Evolutionary conservation across 2,888 invertebrate species (phyloP), one percentile per base, ranked within the genome.

Genomic region (Brachypalpus laphriformis): DNA sequence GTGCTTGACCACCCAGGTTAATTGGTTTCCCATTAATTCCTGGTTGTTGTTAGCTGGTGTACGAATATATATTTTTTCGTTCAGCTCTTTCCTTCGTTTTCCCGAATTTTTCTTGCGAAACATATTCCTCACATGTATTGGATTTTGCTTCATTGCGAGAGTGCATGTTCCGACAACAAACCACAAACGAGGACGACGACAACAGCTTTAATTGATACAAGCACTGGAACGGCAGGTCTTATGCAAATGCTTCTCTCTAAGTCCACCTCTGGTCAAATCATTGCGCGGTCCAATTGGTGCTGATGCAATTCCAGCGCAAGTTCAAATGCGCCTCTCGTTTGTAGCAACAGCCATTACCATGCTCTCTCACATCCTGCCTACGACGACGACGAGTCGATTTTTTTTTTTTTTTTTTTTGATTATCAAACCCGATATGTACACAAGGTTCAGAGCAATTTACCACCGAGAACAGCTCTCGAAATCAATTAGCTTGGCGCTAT

Each of bases 11-110:
- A 82, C 86, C 82, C 86, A 77, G 85, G 87, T 88, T 87, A 88
- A 88, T 88, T 88, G 88, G 87, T 87, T 88, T 87, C 85, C 87
- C 87, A 87, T 88, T 88, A 87, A 87, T 87, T 87, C 81, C 81
- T 77, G 81, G 71, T 85, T 76, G 75, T 70, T 87, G 81, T 87
- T 77, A 74, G 72, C 61, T 75, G 61, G 4, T 61, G 25, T 22
- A 8, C n/a, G n/a, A n/a, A n/a, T n/a, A 3, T 4, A 37, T 31
- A 40, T 16, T 71, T 76, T 51, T 54, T 59, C 18, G 49, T 37
- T 34, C 49, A n/a, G n/a, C n/a, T n/a, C 31, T 57, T 51, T 59
- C 54, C 11, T 31, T 57, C 16, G 51, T 65, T 40, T 56, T 37
- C 34, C 28, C 37, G 37, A 5, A 28, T 47, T 65, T 56, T 49